Percentiles rank a stretch among this genome's conserved stretches.
These are phyloP conservation scores for Pyrrhosoma nymphula DNA, from an alignment of 2,888 invertebrate species.

Conservation along the genomic window DNA sequence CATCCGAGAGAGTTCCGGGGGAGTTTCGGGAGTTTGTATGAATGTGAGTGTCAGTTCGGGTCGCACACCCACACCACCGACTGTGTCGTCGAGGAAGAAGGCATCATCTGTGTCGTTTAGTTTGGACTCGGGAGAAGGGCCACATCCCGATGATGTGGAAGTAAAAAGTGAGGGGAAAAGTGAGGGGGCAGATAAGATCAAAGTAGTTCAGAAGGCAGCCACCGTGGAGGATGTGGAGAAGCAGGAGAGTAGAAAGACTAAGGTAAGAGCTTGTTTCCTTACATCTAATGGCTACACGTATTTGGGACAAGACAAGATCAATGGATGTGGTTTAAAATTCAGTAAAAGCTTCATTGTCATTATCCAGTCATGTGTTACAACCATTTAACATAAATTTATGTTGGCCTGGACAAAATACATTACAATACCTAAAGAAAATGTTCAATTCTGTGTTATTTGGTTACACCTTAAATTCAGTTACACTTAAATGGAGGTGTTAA, in stretches of 20 bases:
- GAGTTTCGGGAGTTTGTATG: conserved; percentile 67
- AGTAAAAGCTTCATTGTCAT: too few species aligned
- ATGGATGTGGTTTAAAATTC: neutral
- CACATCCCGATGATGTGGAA: conserved; percentile 75
- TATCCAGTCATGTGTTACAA: too few species aligned
- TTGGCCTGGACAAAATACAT: too few species aligned
- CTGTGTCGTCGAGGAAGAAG: conserved; percentile 81
- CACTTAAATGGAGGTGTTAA: too few species aligned
- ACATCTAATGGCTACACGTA: neutral
- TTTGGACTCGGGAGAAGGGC: conserved; percentile 79
- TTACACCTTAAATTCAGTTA: too few species aligned
- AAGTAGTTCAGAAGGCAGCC: conserved; percentile 78
- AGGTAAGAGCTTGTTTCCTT: conserved; percentile 78
- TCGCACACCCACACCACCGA: conserved; percentile 75
- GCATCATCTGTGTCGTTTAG: conserved; percentile 87
- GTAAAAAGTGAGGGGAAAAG: neutral
- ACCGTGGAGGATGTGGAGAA: conserved; percentile 81
- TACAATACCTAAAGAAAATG: too few species aligned
- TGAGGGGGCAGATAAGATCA: neutral
- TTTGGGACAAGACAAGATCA: neutral
- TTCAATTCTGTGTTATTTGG: too few species aligned
- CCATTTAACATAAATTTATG: too few species aligned
- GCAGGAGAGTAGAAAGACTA: conserved; percentile 85
- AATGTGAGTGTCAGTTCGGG: conserved; percentile 12
- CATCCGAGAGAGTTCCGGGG: conserved; percentile 68